A percentile compares a stretch with the other conserved stretches of the same genome.
Conservation (phyloP, 2,888 invertebrate genomes). For the Sesia apiformis region DNA sequence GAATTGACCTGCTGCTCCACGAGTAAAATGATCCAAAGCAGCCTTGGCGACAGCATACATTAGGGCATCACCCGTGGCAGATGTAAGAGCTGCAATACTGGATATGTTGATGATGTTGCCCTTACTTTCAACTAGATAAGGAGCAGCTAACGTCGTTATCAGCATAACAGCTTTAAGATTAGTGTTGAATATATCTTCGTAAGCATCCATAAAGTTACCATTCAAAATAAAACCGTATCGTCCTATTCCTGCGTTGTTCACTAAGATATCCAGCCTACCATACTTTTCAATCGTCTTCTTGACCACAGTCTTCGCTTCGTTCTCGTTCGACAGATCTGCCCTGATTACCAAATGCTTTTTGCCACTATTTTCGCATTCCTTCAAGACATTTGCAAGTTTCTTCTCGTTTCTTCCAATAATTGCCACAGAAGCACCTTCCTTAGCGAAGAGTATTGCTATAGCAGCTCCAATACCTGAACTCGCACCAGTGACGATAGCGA, state of each 20-base stretch:
- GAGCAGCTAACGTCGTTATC: conserved; percentile 6
- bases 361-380: conserved; percentile 18
- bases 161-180: conserved; percentile 6
- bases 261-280: conserved; percentile 22
- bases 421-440: conserved; percentile 73
- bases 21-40: conserved; percentile 11
- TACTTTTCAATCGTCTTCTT: conserved; percentile 22
- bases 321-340: conserved; percentile 27
- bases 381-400: conserved; percentile 74
- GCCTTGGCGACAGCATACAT: conserved; percentile 7
- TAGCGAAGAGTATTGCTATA: conserved; percentile 77
- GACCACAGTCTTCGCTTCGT: conserved; percentile 18
- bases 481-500: conserved; percentile 75
- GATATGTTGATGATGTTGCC: conserved; percentile 10
- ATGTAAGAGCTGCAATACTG: conserved; percentile 1
- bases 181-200: conserved; percentile 7
- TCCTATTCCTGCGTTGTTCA: conserved; percentile 3
- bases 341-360: conserved; percentile 17
- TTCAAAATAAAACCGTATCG: background rate
- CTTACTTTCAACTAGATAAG: conserved; percentile 8
- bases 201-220: conserved; percentile 2
- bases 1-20: conserved; percentile 7
- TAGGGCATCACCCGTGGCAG: background rate
- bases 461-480: conserved; percentile 81
- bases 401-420: conserved; percentile 78